Base-by-base conservation (phyloP, 2,888 invertebrate genomes). In the Polietes domitor region DNA sequence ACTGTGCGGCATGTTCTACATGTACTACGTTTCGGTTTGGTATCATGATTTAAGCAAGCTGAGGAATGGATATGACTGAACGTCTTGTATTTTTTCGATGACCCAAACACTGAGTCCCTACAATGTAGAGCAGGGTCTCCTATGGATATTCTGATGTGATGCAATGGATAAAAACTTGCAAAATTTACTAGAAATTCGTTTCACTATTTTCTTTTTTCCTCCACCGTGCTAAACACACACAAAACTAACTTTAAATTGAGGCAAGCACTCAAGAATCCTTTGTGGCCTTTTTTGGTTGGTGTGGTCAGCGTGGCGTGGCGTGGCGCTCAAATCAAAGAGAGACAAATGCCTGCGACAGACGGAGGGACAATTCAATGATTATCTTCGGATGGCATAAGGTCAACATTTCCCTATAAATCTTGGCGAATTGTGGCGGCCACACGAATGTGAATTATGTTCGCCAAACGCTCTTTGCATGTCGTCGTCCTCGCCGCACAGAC, bases 331-430 rank as follows among this genome's bases (percentile, higher is more conserved):
- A 68, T 68, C 68, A 68, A 68, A 65, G 19, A 41, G 19, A 53
- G 1, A 19, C 17, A 43, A 68, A 68, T 12, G 43, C 43, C 68
- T 24, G 15, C 43, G 37, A 41, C 41, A 37, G 37, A 68, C 24
- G 47, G n/a, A 47, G n/a, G 24, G 68, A 79, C 68, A 68, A 12
- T 32, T 80, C 47, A 55, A 71, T 70, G 74, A 71, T 80, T 80
- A 32, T 65, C 55, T 43, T 32, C 68, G 6, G 24, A 10, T 83
- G 83, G 72, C 83, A 83, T 41, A 61, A 75, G 83, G 80, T 83
- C 83, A 80, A 61, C 19, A 41, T 75, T 58, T 58, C 10, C 15
- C 70, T 41, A 72, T 83, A 77, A 80, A 80, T 83, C 72, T 77
- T 65, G 53, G 43, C 68, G n/a, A 2, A 77, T 71, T 75, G 41